Evolutionary conservation across 1,140 invertebrate species (phyloP), one percentile per base, ranked within the genome.

Genomic region (Mamestra configurata): DNA sequence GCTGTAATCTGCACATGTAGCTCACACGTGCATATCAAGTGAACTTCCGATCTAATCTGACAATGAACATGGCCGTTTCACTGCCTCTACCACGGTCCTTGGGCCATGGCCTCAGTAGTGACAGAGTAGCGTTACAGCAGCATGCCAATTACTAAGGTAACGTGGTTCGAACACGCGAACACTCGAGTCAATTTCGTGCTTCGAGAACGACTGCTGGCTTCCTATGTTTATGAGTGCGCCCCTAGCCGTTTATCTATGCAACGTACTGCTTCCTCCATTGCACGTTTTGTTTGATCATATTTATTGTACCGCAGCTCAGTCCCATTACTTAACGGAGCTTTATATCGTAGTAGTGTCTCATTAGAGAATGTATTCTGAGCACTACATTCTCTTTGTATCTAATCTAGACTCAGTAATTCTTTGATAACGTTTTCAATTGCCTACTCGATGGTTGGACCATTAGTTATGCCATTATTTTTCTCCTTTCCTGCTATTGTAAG

Each of bases 221-320:
- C 72, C 85, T 84, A 86, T 88, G 85, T 94, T 93, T 93, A 93
- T 89, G 88, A 84, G 84, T 80, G 78, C 84, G 77, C 71, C 31
- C 68, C 57, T 43, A 71, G 83, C 79, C 84, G 87, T 93, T 92
- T 92, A 93, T 93, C 92, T 92, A 89, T 89, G 87, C 92, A 90
- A 92, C 81, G 78, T 89, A 90, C 87, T 88, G 85, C 92, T 92
- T 93, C 91, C 91, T 93, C 86, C 77, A 88, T 85, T 86, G 86
- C 89, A 88, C 87, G 90, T 93, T 94, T 92, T 89, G 86, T 92
- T 92, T 89, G 88, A 90, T 92, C 91, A 92, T 92, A 90, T 94
- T 94, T 92, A 91, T 92, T 86, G 86, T 87, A 80, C 64, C 77
- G 81, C 77, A 68, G 78, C 83, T 70, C 71, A 40, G 79, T 85